Evolutionary conservation across 2,113 vertebrate genomes (phyloP), one percentile per base, ranked within the genome.

Genomic region (Hippoglossus stenolepis): DNA sequence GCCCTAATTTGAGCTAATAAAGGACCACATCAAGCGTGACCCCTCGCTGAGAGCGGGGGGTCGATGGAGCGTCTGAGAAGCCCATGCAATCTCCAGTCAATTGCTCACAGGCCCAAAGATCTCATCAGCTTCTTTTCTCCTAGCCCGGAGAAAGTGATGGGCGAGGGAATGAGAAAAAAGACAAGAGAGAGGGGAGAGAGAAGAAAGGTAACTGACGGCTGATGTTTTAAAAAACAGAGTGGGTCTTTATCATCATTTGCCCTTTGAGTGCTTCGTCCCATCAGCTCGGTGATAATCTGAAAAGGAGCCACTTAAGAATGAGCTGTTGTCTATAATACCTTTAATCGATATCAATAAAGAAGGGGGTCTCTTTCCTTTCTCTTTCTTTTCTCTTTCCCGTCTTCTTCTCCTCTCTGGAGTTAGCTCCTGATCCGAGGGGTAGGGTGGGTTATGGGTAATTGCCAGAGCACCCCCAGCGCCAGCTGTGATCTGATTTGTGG

Each of bases 1-100:
- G 64, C 79, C 82, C 90, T 92, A 92, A 93, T 93, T 91, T 90
- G 80, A 83, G 84, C 79, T 91, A 86, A 92, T 92, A 91, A 91
- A 91, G 81, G 89, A 90, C n/a, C 85, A 77, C 77, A 83, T 91
- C 77, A 88, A 86, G 89, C 88, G 73, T 88, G 85, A 84, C 88
- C 90, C 88, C 85, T 79, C 14, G n/a, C 85, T 73, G 85, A 40
- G 78, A 85, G 72, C 21, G 47, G 53, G 70, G 80, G 90, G 88
- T 89, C 84, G 82, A 89, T 83, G 69, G 56, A 62, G 85, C 78
- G 88, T 83, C 76, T 72, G 83, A 81, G 82, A 63, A 83, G 67
- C 66, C 67, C 28, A 53, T 75, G 85, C 77, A 86, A 91, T 91
- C 79, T 85, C 84, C 43, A 80, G 78, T 91, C 89, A 84, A 86